phyloP scores from a whole-genome alignment of 2,113 vertebrate species.

The Macaca nemestrina region DNA sequence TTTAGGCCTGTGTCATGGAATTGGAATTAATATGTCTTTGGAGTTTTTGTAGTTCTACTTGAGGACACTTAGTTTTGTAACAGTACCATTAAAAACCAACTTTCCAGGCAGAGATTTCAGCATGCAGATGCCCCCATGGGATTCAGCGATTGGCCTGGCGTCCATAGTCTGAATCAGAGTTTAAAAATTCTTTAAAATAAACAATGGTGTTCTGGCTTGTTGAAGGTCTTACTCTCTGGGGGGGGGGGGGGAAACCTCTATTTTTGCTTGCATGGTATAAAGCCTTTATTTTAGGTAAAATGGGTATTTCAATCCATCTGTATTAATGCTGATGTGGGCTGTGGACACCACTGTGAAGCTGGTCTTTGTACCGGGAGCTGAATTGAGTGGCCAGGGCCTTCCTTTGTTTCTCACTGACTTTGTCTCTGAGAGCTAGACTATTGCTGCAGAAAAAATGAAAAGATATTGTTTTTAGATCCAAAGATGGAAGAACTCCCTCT shows the following conservation, averaged over 20 bases:
- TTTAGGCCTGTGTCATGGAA: conserved; percentile 21
- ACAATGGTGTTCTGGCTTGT: conserved; percentile 34
- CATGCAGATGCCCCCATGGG: neutral
- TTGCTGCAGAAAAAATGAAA: neutral
- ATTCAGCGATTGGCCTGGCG: neutral
- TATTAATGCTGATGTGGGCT: neutral
- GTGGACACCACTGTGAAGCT: neutral
- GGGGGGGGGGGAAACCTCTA: neutral
- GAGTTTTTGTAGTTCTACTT: conserved; percentile 44
- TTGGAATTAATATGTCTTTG: conserved; percentile 1
- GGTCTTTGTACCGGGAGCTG: neutral
- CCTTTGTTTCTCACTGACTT: neutral
- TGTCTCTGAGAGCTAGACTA: neutral
- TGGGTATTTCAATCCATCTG: neutral
- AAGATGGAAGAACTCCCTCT: neutral
- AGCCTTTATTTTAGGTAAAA: neutral
- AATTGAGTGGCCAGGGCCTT: neutral
- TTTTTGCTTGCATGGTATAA: neutral
- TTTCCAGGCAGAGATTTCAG: neutral
- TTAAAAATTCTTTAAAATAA: conserved; percentile 64
- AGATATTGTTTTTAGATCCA: neutral
- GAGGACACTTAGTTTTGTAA: conserved; percentile 63
- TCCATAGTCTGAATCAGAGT: neutral
- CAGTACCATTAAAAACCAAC: conserved; percentile 10
- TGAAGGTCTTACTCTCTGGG: neutral